Evolutionary conservation across 2,797 vertebrate genomes (phyloP).

Genomic region (Premnoplex brunnescens): DNA sequence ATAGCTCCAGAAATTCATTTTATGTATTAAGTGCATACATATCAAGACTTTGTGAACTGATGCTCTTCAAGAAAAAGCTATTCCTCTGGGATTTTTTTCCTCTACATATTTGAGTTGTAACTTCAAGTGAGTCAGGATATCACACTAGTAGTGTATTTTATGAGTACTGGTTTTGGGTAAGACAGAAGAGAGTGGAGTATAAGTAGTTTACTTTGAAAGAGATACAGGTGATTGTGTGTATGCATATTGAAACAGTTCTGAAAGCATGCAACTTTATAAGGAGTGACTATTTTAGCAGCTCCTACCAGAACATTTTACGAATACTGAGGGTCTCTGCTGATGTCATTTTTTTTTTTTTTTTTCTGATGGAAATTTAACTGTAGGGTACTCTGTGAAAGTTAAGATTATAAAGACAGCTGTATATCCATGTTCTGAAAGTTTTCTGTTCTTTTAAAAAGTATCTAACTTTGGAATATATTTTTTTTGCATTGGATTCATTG

Average conservation of each 20-base stretch:
- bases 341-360: neutral
- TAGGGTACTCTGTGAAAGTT: neutral
- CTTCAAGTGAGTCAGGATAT: neutral
- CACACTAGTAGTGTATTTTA: neutral
- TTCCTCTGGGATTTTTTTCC: neutral
- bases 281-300: neutral
- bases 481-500: neutral
- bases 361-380: neutral
- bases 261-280: neutral
- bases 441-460: neutral
- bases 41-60: neutral
- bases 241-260: neutral
- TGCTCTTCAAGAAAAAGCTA: neutral
- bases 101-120: neutral
- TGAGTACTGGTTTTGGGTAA: neutral
- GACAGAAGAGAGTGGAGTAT: neutral
- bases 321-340: neutral
- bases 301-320: neutral
- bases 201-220: neutral
- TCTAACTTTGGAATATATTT: neutral
- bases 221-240: accelerated
- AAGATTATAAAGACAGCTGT: neutral
- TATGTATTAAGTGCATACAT: neutral
- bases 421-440: neutral
- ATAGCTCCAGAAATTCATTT: neutral